A percentile compares a stretch with the other conserved stretches of the same genome.
Evolutionary conservation across 2,888 invertebrate genomes (phyloP).

Genomic region (Dolomedes plantarius): DNA sequence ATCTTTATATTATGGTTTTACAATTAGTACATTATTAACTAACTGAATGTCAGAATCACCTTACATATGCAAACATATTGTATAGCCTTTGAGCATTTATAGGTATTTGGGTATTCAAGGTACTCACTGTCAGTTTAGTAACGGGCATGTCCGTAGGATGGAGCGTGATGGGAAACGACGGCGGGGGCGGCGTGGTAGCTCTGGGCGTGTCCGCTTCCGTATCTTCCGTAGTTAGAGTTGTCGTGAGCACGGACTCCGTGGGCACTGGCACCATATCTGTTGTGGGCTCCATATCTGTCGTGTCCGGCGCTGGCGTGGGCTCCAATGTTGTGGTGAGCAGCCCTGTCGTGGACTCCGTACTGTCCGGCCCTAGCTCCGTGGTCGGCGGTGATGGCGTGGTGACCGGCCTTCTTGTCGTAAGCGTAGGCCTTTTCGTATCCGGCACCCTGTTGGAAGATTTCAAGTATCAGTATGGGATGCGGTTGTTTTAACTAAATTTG

Average conservation of each 20-base stretch:
- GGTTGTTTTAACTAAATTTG: no score
- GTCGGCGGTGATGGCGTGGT: constrained; percentile 64
- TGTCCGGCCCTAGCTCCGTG: constrained; percentile 47
- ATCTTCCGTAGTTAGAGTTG: constrained; percentile 48
- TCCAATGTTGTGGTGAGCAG: constrained; percentile 62
- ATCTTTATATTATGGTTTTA: no score
- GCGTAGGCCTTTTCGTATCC: constrained; percentile 71
- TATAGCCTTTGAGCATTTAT: no score
- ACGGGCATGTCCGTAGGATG: neutral
- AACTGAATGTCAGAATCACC: no score
- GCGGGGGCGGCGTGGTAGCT: constrained; percentile 56
- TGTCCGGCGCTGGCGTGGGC: constrained; percentile 62
- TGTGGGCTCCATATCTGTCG: constrained; percentile 63
- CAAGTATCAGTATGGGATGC: no score
- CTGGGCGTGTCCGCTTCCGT: constrained; percentile 50
- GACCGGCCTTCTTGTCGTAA: constrained; percentile 69
- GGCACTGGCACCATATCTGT: constrained; percentile 39
- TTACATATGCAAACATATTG: no score
- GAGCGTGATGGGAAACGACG: constrained; percentile 16
- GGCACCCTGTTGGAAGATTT: constrained; percentile 25
- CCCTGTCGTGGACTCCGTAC: constrained; percentile 50
- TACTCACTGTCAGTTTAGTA: neutral
- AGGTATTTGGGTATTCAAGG: no score
- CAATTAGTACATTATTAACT: no score
- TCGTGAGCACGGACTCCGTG: constrained; percentile 53